phyloP scores from a whole-genome alignment of 1,140 invertebrate genomes.

The Zaprionus inermis region DNA sequence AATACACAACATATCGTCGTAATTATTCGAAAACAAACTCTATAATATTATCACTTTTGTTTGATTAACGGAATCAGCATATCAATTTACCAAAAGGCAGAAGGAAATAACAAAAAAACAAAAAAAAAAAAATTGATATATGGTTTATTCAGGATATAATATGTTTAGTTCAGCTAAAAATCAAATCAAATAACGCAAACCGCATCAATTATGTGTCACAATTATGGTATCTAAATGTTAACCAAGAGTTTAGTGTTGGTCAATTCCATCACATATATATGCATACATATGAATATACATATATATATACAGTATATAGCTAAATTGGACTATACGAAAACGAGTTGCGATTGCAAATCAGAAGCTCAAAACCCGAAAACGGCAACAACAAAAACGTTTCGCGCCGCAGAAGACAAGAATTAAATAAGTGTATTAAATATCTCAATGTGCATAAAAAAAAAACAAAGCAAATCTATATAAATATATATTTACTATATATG shows the following conservation, averaged over 20 bases:
- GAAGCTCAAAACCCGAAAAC: constrained; percentile 47
- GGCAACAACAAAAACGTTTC: constrained; percentile 26
- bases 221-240: constrained; percentile 61
- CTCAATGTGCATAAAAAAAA: constrained; percentile 47
- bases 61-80: constrained; percentile 82
- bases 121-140: constrained; percentile 32
- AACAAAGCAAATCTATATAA: constrained; percentile 31
- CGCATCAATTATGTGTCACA: constrained; percentile 75
- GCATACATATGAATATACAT: constrained; percentile 45
- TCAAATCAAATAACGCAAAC: constrained; percentile 51
- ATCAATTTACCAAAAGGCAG: constrained; percentile 80
- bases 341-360: constrained; percentile 82
- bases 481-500: constrained; percentile 33
- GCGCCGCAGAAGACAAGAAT: constrained; percentile 54
- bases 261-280: constrained; percentile 47
- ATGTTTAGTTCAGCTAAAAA: constrained; percentile 44
- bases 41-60: constrained; percentile 48
- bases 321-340: constrained; percentile 75
- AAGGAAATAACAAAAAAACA: constrained; percentile 43
- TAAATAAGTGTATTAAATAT: constrained; percentile 69
- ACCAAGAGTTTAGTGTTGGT: constrained; percentile 83
- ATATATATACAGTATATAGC: constrained; percentile 54
- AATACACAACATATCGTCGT: constrained; percentile 81
- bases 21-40: constrained; percentile 40
- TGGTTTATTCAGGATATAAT: constrained; percentile 44